Conservation (phyloP, 2,113 vertebrate genomes). For the Oostethus manadensis region DNA sequence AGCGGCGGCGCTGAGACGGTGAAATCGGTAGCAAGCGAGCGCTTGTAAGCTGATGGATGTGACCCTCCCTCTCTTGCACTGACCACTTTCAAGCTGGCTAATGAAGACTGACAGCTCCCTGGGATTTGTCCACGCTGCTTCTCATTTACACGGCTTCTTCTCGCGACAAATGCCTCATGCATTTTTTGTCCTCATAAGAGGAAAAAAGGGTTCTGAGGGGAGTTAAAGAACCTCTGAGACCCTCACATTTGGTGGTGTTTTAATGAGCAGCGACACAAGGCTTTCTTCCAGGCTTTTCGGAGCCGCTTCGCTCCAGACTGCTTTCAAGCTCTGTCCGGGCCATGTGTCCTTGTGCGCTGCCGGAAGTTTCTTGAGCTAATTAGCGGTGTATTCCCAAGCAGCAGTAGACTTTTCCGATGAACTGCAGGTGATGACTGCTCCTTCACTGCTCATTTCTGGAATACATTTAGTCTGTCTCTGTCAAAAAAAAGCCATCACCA, state of each 20-base stretch:
- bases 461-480: too few species aligned
- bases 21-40: conserved; percentile 59
- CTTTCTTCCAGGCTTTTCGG: conserved; percentile 39
- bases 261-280: conserved; percentile 52
- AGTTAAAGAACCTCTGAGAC: conserved; percentile 59
- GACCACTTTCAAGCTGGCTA: conserved; percentile 65
- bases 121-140: conserved; percentile 65
- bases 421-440: conserved; percentile 34
- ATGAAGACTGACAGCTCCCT: conserved; percentile 74
- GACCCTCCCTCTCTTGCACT: conserved; percentile 56
- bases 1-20: conserved; percentile 35
- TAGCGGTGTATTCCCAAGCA: conserved; percentile 40
- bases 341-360: conserved; percentile 33
- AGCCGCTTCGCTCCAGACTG: conserved; percentile 29
- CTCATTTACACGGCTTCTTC: conserved; percentile 67
- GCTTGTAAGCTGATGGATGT: conserved; percentile 62
- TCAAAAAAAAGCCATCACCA: too few species aligned
- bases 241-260: conserved; percentile 55
- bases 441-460: conserved; percentile 7
- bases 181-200: conserved; percentile 31
- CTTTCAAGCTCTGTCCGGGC: conserved; percentile 39
- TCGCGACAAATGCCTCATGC: conserved; percentile 58
- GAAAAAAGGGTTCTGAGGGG: conserved; percentile 45
- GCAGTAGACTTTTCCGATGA: conserved; percentile 31
- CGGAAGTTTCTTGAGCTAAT: conserved; percentile 54